Base-by-base conservation (phyloP, 2,797 vertebrate genomes). In the Propithecus perrieri region DNA sequence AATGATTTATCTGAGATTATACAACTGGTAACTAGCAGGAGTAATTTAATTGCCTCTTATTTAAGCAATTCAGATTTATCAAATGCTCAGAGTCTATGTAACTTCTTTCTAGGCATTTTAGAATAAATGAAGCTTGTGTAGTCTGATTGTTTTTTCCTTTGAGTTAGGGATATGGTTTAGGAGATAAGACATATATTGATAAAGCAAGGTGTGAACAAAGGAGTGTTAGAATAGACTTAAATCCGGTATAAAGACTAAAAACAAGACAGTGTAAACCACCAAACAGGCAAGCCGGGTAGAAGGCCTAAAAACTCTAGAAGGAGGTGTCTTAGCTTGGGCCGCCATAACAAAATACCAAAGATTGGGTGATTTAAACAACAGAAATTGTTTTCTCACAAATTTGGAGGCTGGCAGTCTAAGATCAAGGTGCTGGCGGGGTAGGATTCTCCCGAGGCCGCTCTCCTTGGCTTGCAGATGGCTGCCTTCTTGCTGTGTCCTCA, bases 51-150 rank as follows among this genome's bases (percentile, higher is more conserved):
- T 61, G 46, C 6, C 5, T 65, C 11, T 88, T 72, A 78, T 85
- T 83, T 91, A 89, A 84, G 78, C 22, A 67, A 89, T 84, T 96
- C 79, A 35, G 43, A 78, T 85, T 91, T 67, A 81, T 65, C 48
- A 43, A 55, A 59, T 80, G 53, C 4, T 22, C n/a, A 71, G 46
- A 90, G 17, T 61, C 46, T 89, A 50, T 1, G 48, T 46, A 69
- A 33, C n/a, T 87, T 72, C 24, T 26, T 89, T 96, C 33, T 43
- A 72, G 89, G 41, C 0, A 75, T 83, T 96, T 94, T 72, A 90
- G 71, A 87, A 92, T 95, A 63, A 93, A 92, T 67, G 33, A 85
- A 41, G 15, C 7, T 69, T 72, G 15, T 6, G 30, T 61, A 93
- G 76, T 7, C 50, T 53, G 28, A 69, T 89, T 89, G 5, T 53